Percentiles rank a stretch among this genome's conserved stretches.
Conservation (phyloP, 2,113 vertebrate species). For the Acinonyx jubatus region DNA sequence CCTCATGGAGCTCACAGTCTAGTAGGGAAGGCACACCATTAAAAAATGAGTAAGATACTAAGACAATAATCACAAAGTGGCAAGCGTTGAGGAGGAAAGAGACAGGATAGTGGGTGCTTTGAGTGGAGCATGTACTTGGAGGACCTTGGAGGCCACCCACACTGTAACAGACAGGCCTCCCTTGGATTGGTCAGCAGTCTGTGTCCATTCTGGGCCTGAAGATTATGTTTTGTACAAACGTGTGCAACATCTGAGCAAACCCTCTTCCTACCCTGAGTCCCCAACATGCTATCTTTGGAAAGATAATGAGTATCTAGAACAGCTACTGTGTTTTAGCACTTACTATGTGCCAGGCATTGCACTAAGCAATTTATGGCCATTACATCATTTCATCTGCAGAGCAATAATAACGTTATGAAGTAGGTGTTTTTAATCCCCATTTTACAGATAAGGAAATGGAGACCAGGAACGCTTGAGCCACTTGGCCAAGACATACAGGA, state of each 20-base stretch:
- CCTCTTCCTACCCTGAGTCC: neutral
- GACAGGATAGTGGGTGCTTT: neutral
- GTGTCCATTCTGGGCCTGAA: neutral
- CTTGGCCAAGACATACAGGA: neutral
- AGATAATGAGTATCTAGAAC: slow-evolving; percentile 67
- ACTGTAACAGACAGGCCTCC: neutral
- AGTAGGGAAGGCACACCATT: neutral
- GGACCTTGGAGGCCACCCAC: neutral
- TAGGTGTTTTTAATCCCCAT: slow-evolving; percentile 64
- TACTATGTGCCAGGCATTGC: slow-evolving; percentile 68
- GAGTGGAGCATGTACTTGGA: neutral
- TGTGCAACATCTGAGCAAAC: slow-evolving; percentile 49
- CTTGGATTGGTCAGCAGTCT: neutral
- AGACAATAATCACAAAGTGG: neutral
- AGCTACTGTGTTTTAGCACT: slow-evolving; percentile 68
- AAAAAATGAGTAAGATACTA: neutral
- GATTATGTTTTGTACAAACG: slow-evolving; percentile 30
- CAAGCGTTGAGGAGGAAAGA: neutral
- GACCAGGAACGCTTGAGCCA: neutral
- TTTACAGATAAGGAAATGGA: slow-evolving; percentile 68
- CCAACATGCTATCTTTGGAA: slow-evolving; percentile 66
- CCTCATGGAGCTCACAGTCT: neutral
- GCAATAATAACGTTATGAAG: slow-evolving; percentile 51
- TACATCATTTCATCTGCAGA: slow-evolving; percentile 60
- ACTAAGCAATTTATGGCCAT: slow-evolving; percentile 68